These are phyloP conservation scores for Drosophila murphyi DNA, from an alignment of 1,140 invertebrate species.

Conservation along the genomic window DNA sequence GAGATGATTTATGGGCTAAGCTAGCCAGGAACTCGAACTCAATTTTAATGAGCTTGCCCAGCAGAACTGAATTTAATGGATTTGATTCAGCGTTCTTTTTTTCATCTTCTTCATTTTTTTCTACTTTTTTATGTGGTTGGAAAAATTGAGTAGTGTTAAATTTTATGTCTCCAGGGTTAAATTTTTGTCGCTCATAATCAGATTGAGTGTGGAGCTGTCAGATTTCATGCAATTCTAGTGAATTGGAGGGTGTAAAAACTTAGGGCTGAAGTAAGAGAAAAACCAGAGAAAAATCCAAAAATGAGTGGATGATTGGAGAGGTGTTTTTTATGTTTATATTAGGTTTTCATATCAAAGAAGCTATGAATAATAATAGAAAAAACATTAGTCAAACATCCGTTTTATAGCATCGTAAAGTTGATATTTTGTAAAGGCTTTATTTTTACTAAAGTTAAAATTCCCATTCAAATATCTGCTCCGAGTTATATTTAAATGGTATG, in stretches of 20 bases:
- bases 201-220: neutral
- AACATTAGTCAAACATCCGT: no score
- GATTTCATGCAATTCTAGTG: neutral
- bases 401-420: no score
- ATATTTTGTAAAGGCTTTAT: no score
- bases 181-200: neutral
- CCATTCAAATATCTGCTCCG: no score
- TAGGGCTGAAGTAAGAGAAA: neutral
- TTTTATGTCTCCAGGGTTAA: conserved; percentile 5
- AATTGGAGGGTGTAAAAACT: neutral
- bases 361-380: no score
- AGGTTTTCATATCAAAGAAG: no score
- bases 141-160: neutral
- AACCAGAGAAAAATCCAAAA: neutral
- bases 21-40: conserved; percentile 11
- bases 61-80: conserved; percentile 60
- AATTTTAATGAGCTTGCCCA: conserved; percentile 65
- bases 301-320: no score
- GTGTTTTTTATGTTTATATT: no score
- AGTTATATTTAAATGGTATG: no score
- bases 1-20: conserved; percentile 59
- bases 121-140: neutral
- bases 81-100: conserved; percentile 4
- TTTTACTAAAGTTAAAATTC: no score
- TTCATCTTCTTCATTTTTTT: conserved; percentile 6